phyloP scores from a whole-genome alignment of 2,888 invertebrate species.

The Parochlus steinenii region DNA sequence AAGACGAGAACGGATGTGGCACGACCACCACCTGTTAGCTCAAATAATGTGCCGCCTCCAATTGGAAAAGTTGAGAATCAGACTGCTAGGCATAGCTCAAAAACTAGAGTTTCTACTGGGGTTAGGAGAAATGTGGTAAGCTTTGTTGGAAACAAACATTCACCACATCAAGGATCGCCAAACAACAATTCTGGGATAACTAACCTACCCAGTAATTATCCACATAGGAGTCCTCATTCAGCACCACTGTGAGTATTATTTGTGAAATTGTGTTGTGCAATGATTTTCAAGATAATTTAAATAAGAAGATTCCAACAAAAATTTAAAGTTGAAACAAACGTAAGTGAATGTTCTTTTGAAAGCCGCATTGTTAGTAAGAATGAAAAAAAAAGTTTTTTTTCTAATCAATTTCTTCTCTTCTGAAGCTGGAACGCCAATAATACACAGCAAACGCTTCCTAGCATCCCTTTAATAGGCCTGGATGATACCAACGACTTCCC shows the following conservation, averaged over 20 bases:
- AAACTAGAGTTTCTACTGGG: conserved; percentile 40
- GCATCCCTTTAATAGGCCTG: conserved; percentile 56
- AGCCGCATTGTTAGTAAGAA: not conserved
- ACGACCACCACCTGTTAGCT: conserved; percentile 8
- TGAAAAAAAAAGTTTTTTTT: not conserved
- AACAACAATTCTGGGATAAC: conserved; percentile 24
- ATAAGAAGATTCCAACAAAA: no score
- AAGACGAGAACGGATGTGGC: conserved; percentile 49
- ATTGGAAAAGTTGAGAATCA: conserved; percentile 30
- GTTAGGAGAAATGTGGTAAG: conserved; percentile 34
- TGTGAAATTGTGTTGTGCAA: conserved; percentile 7
- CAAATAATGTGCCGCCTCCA: conserved; percentile 15
- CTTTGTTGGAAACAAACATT: conserved; percentile 36
- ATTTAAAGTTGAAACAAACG: no score
- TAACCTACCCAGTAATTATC: no score
- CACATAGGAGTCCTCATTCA: conserved; percentile 28
- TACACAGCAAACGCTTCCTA: conserved; percentile 52
- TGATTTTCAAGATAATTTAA: conserved; percentile 4
- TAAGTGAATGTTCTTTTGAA: no score
- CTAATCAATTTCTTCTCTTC: not conserved
- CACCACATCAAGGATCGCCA: conserved; percentile 42
- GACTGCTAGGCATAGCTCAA: conserved; percentile 40
- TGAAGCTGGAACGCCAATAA: conserved; percentile 44
- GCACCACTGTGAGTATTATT: conserved; percentile 27
- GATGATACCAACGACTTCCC: conserved; percentile 34